phyloP scores from a whole-genome alignment of 2,888 invertebrate genomes.

The Vandiemenella viatica region DNA sequence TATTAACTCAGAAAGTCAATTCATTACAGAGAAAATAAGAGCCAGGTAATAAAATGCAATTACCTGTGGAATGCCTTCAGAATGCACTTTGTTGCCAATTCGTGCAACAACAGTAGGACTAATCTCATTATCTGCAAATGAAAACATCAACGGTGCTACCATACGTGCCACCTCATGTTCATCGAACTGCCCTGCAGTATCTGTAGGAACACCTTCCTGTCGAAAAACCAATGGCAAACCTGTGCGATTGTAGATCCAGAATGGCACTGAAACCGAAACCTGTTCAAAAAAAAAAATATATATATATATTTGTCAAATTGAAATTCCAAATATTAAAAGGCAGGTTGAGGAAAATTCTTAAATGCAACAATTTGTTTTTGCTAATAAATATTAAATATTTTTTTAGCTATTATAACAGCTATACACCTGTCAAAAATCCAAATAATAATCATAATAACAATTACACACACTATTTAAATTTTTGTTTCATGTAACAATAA shows the following conservation, averaged over 20 bases:
- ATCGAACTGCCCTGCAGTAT: conserved; percentile 78
- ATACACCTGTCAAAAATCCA: no score
- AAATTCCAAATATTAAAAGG: no score
- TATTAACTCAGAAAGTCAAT: no score
- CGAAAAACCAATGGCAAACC: conserved; percentile 90
- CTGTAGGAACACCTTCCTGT: conserved; percentile 65
- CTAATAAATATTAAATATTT: no score
- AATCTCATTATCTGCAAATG: conserved; percentile 79
- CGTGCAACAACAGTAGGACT: conserved; percentile 55
- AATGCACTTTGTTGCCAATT: conserved; percentile 53
- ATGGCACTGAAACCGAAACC: conserved; percentile 68
- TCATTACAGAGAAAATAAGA: no score
- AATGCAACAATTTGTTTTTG: no score
- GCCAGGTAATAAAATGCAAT: no score
- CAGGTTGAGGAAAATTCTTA: no score
- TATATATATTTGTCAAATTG: background rate
- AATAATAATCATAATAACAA: no score
- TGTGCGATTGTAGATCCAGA: conserved; percentile 92
- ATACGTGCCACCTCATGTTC: conserved; percentile 91
- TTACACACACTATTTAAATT: no score
- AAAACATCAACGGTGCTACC: conserved; percentile 84
- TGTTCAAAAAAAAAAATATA: conserved; percentile 23
- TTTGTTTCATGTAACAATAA: no score
- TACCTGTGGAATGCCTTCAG: conserved; percentile 37
- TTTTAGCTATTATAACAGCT: no score